Percentiles rank a stretch among this genome's conserved stretches.
These are phyloP conservation scores for Clunio marinus DNA, from an alignment of 2,888 invertebrate genomes.

Conservation along the genomic window DNA sequence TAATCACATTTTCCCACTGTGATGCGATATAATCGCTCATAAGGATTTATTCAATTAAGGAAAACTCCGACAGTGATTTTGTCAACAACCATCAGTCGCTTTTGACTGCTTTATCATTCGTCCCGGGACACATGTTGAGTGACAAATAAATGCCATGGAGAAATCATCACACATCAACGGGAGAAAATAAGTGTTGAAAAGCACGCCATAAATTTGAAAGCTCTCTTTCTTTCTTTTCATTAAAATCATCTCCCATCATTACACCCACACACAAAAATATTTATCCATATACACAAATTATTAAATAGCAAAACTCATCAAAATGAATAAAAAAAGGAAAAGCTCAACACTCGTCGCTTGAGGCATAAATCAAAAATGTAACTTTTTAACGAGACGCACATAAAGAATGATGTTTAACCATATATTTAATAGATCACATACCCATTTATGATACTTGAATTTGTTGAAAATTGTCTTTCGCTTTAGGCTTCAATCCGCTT, in stretches of 20 bases:
- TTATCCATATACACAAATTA: no score
- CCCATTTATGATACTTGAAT: slow-evolving; percentile 24
- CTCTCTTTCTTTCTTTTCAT: no score
- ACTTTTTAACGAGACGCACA: not conserved
- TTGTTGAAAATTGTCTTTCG: slow-evolving; percentile 18
- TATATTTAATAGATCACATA: slow-evolving; percentile 3
- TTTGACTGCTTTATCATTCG: not conserved
- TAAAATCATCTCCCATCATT: no score
- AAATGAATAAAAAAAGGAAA: not conserved
- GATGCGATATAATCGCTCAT: not conserved
- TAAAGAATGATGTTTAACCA: not conserved
- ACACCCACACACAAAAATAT: no score
- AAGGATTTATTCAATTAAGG: slow-evolving; percentile 1
- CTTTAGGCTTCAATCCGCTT: slow-evolving; percentile 6
- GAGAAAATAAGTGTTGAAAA: no score
- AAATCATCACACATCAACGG: no score
- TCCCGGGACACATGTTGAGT: not conserved
- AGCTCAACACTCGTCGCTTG: no score
- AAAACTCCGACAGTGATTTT: not conserved
- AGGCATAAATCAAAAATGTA: slow-evolving; percentile 15
- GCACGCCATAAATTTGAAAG: no score
- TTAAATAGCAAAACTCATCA: no score
- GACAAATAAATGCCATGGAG: not conserved
- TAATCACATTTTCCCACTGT: not conserved
- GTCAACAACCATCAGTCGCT: not conserved